Base-by-base conservation (phyloP, 2,888 invertebrate genomes). In the Agriopis marginaria region DNA sequence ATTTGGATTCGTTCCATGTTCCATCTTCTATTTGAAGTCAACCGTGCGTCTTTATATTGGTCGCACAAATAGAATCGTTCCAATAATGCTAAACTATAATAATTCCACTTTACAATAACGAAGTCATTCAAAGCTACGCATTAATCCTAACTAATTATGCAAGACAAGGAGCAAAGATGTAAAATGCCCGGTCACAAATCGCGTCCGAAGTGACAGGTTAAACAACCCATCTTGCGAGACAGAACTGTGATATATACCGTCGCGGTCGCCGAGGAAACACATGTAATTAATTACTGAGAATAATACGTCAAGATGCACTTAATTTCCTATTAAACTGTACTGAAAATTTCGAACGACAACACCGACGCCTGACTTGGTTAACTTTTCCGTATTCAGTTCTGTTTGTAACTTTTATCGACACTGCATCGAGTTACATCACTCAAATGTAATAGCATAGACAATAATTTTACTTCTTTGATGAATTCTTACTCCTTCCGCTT, bases 111-210 rank as follows among this genome's bases (percentile, higher is more conserved):
- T 79, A 83, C 87, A 89, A 89, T 86, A 89, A 87, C 88, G 86
- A 62, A 89, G 85, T 90, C 92, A 87, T 87, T 90, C 91, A 91
- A 89, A 90, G 89, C 86, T 79, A 78, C 85, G 82, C 91, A 92
- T 93, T 93, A 93, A 93, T 93, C 89, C 89, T 87, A 83, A 89
- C 92, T 93, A 93, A 93, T 94, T 93, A 93, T 90, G 89, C 90
- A 91, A 91, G 90, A 89, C 89, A 88, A 78, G 87, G 88, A 90
- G 91, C 89, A 89, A 90, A 91, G 91, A 91, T 91, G 89, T 89
- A 91, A 91, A 90, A 92, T 91, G 90, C 88, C 84, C 86, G 90
- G 84, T 84, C 92, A 93, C 93, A 93, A 94, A 94, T 94, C 88
- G 89, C 88, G 88, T 87, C 87, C 88, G 77, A 89, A 89, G 86